Evolutionary conservation across 2,888 invertebrate genomes (phyloP).

Genomic region (Sesia apiformis): DNA sequence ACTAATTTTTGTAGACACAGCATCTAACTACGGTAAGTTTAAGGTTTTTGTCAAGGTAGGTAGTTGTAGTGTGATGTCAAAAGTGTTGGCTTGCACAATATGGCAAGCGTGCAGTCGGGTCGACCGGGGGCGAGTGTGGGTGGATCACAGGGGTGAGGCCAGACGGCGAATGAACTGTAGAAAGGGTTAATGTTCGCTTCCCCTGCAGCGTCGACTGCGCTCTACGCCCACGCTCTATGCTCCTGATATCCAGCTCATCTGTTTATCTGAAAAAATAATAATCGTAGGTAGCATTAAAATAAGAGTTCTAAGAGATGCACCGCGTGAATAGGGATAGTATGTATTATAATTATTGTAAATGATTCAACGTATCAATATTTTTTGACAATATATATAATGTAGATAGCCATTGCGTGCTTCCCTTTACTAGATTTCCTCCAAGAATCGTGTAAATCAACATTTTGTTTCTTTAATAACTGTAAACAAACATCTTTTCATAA

Average conservation of each 20-base stretch:
- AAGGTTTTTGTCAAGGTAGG: conserved; percentile 2
- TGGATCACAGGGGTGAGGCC: conserved; percentile 67
- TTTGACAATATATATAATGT: too few relatives aligned
- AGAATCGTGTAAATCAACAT: too few relatives aligned
- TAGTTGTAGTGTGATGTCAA: conserved; percentile 22
- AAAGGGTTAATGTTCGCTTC: conserved; percentile 74
- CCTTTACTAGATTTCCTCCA: too few relatives aligned
- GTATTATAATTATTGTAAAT: too few relatives aligned
- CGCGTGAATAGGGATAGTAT: too few relatives aligned
- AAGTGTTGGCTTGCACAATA: conserved; percentile 52
- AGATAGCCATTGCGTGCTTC: too few relatives aligned
- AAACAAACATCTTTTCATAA: too few relatives aligned
- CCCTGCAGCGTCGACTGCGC: conserved; percentile 66
- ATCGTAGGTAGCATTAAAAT: neutral
- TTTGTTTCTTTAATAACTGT: too few relatives aligned
- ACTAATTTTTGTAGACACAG: too few relatives aligned
- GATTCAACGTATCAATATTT: too few relatives aligned
- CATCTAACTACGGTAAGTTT: too few relatives aligned
- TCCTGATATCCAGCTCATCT: conserved; percentile 14
- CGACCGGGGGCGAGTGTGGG: conserved; percentile 43
- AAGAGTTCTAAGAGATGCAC: too few relatives aligned
- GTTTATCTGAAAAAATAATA: neutral
- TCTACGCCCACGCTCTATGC: conserved; percentile 40
- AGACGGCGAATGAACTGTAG: conserved; percentile 77
- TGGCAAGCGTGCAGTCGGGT: conserved; percentile 45